Evolutionary conservation across 2,113 vertebrate genomes (phyloP).

Genomic region (Protomyctophum bolini): DNA sequence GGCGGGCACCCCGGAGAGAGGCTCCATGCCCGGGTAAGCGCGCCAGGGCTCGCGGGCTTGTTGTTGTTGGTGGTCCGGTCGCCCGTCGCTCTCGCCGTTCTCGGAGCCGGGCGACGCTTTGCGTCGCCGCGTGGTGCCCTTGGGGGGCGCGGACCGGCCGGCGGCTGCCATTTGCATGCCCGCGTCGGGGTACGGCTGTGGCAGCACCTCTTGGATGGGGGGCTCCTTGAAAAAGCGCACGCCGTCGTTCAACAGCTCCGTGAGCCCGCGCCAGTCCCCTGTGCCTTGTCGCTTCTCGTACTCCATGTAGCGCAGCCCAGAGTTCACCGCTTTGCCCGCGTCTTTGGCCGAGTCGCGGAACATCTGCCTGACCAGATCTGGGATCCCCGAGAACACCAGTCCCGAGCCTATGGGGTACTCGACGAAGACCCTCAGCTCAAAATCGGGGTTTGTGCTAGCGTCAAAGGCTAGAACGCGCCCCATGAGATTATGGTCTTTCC

Average conservation of each 20-base stretch:
- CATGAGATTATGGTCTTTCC: slow-evolving; percentile 86
- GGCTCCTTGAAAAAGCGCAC: slow-evolving; percentile 87
- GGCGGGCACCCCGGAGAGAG: slow-evolving; percentile 59
- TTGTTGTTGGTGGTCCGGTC: slow-evolving; percentile 78
- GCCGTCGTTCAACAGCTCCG: slow-evolving; percentile 84
- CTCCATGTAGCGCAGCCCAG: slow-evolving; percentile 87
- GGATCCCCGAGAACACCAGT: slow-evolving; percentile 83
- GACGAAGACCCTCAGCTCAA: slow-evolving; percentile 87
- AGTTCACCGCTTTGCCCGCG: slow-evolving; percentile 85
- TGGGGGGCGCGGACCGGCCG: slow-evolving; percentile 59
- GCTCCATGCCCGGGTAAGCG: slow-evolving; percentile 65
- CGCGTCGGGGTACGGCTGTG: slow-evolving; percentile 81
- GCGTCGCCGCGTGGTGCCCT: slow-evolving; percentile 67
- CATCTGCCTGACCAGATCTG: slow-evolving; percentile 88
- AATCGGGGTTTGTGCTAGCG: slow-evolving; percentile 78
- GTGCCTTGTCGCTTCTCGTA: slow-evolving; percentile 86
- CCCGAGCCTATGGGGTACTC: slow-evolving; percentile 88
- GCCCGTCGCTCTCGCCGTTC: slow-evolving; percentile 76
- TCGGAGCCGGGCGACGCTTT: slow-evolving; percentile 84
- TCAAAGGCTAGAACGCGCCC: slow-evolving; percentile 89
- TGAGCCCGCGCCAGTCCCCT: slow-evolving; percentile 88
- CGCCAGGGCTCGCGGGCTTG: slow-evolving; percentile 76
- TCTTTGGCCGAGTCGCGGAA: slow-evolving; percentile 88
- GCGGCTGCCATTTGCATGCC: slow-evolving; percentile 71
- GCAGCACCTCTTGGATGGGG: slow-evolving; percentile 80